Evolutionary conservation across 2,113 vertebrate genomes (phyloP).

Genomic region (Brachyhypopomus gauderio): DNA sequence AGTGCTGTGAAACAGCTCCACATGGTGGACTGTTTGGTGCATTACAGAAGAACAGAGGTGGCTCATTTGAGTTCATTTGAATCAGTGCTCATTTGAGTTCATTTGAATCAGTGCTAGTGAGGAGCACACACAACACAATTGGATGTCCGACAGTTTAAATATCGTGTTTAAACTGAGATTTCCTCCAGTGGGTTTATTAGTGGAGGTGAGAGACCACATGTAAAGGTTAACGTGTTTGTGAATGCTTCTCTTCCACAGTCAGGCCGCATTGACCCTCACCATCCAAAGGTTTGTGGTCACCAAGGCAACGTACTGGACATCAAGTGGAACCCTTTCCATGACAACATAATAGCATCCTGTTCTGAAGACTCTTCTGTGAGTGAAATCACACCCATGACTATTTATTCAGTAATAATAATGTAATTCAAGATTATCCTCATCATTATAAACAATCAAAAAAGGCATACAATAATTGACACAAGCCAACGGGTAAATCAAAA

Average conservation of each 20-base stretch:
- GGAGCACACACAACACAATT: background rate
- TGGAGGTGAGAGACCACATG: background rate
- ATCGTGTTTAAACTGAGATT: too few relatives aligned
- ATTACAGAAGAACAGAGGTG: slow-evolving; percentile 52
- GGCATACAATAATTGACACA: background rate
- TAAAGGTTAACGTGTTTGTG: background rate
- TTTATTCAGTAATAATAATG: slow-evolving; percentile 16
- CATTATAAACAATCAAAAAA: background rate
- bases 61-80: background rate
- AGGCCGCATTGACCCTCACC: slow-evolving; percentile 90
- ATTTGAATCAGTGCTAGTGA: too few relatives aligned
- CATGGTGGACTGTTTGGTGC: slow-evolving; percentile 63
- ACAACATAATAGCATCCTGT: slow-evolving; percentile 95
- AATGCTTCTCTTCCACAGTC: slow-evolving; percentile 58
- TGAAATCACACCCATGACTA: slow-evolving; percentile 1
- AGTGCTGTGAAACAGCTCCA: slow-evolving; percentile 61
- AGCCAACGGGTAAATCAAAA: background rate
- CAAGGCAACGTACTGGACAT: slow-evolving; percentile 96
- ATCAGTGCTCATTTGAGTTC: background rate
- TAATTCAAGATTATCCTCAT: background rate
- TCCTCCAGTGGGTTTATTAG: too few relatives aligned
- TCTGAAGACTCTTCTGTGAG: slow-evolving; percentile 95
- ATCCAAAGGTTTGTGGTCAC: slow-evolving; percentile 94
- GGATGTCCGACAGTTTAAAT: background rate
- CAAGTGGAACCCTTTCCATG: slow-evolving; percentile 99